These are phyloP conservation scores for Indicator indicator DNA, from an alignment of 2,113 vertebrate genomes.

Conservation along the genomic window DNA sequence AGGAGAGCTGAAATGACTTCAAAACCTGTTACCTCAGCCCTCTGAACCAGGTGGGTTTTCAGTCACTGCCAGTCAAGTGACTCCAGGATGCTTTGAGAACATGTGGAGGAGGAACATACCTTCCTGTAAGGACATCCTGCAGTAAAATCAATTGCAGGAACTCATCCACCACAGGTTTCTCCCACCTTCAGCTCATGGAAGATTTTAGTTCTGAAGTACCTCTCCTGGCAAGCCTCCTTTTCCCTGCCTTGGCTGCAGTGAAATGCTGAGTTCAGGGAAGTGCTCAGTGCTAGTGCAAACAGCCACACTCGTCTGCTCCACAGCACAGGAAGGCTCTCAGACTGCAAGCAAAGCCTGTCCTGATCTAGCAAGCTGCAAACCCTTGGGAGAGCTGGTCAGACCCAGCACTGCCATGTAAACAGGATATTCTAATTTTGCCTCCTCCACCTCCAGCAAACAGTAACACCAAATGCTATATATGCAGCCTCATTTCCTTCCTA, in stretches of 20 bases:
- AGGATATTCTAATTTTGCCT: slow-evolving; percentile 52
- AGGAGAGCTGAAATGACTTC: background rate
- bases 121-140: background rate
- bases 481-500: background rate
- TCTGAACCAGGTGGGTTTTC: background rate
- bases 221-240: background rate
- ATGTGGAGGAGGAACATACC: background rate
- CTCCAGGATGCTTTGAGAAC: background rate
- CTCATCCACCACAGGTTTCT: background rate
- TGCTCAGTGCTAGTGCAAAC: background rate
- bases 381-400: slow-evolving; percentile 17
- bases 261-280: background rate
- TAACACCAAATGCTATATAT: background rate
- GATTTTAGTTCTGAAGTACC: background rate
- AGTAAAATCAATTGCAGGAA: background rate
- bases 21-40: background rate
- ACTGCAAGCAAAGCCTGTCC: background rate
- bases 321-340: background rate
- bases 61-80: background rate
- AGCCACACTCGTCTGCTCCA: background rate
- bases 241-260: background rate
- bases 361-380: background rate
- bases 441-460: background rate
- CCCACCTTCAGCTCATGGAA: background rate
- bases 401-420: slow-evolving; percentile 20